Conservation (phyloP, 2,113 vertebrate species). For the Rhinogobius similis region DNA sequence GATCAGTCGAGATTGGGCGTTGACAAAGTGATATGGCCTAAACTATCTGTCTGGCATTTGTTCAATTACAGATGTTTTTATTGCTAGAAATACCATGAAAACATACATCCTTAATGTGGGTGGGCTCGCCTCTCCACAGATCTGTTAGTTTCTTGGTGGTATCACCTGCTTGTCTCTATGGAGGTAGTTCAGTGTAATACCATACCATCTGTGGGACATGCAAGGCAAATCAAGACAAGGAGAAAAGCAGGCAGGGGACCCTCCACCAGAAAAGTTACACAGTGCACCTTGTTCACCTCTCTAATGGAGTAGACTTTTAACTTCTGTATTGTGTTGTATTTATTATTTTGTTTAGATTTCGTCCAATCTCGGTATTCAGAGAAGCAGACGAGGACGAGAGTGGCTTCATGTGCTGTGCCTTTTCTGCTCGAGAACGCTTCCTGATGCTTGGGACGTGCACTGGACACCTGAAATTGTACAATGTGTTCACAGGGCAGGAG, state of each 20-base stretch:
- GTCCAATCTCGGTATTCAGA: slow-evolving; percentile 96
- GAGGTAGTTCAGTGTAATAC: too few relatives aligned
- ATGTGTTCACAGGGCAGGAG: slow-evolving; percentile 96
- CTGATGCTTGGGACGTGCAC: slow-evolving; percentile 98
- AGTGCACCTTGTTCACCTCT: neutral
- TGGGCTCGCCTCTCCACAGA: neutral
- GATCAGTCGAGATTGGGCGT: too few relatives aligned
- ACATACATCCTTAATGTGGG: neutral
- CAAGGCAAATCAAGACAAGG: too few relatives aligned
- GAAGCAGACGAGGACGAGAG: slow-evolving; percentile 98
- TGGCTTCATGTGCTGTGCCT: slow-evolving; percentile 96
- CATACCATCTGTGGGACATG: too few relatives aligned
- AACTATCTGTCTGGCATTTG: too few relatives aligned
- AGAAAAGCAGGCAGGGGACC: too few relatives aligned
- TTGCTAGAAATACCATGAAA: neutral
- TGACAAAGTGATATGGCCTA: too few relatives aligned
- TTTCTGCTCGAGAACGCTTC: slow-evolving; percentile 96
- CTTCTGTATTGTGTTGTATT: neutral
- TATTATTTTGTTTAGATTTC: slow-evolving; percentile 80
- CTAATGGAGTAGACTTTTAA: neutral
- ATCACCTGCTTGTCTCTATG: too few relatives aligned
- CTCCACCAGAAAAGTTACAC: too few relatives aligned
- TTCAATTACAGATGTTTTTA: neutral
- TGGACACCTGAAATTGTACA: slow-evolving; percentile 96
- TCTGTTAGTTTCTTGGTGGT: neutral